Evolutionary conservation across 1,140 invertebrate species (phyloP), one percentile per base, ranked within the genome.

Genomic region (Brachionus rotundiformis): DNA sequence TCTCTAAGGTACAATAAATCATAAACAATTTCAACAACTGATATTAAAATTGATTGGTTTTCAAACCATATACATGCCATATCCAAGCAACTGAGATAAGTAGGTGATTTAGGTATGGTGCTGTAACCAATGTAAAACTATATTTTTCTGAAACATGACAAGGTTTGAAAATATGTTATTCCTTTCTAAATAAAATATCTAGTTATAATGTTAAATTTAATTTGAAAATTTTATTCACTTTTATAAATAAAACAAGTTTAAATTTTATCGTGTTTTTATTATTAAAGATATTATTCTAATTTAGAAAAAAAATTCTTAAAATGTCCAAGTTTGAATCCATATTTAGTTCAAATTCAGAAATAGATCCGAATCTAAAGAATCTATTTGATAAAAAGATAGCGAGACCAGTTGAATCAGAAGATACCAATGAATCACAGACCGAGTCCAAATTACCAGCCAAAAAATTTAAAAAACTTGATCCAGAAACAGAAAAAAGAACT

Each of bases 321-420:
- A 79, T 79, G 76, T 59, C 76, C 31, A 79, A 79, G 3, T 79
- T 79, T 11, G 47, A 79, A 63, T 79, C 76, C 8, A 79, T 79
- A 59, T 79, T 79, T 63, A 63, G 47, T 63, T 54, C 47, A 27
- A 59, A 19, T 63, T 31, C 47, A 36, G 33, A 79, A 41, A 59
- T 25, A 13, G 76, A 79, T 10, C 47, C 44, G 16, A 79, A 31
- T 13, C 41, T 79, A n/a, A 79, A 79, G n/a, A 7, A 54, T 6
- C 29, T 79, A 19, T 79, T 79, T 23, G 25, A 79, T 8, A 54
- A 63, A 33, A 79, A 79, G 31, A 63, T 59, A 10, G 59, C 54
- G 13, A 63, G 31, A 36, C 44, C 76, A 8, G 23, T 23, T n/a
- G n/a, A n/a, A 23, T 11, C 19, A 0, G 39, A 73, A 23, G 25